Conservation (phyloP, 2,113 vertebrate genomes). For the Paracanthobrama guichenoti region DNA sequence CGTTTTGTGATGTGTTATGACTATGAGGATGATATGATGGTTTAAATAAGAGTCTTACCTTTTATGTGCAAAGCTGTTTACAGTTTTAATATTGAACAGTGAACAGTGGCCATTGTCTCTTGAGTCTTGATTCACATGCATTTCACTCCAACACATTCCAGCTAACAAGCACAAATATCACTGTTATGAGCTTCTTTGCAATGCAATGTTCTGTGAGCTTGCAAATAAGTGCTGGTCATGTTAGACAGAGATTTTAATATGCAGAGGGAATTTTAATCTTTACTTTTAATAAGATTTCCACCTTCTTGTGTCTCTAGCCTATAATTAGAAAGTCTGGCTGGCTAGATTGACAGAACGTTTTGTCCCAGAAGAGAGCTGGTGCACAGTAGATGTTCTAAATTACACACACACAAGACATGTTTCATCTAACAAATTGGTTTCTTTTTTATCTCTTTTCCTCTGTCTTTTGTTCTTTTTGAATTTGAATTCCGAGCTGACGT, state of each 20-base stretch:
- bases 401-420: conserved; percentile 71
- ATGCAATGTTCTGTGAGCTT: conserved; percentile 64
- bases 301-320: conserved; percentile 77
- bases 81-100: background rate
- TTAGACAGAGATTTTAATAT: conserved; percentile 68
- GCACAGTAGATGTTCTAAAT: conserved; percentile 73
- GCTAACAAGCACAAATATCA: too few relatives aligned
- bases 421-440: conserved; percentile 81
- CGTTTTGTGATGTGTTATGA: background rate
- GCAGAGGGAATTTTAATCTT: conserved; percentile 75
- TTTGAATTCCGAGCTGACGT: conserved; percentile 70
- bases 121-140: background rate
- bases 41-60: background rate
- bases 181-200: conserved; percentile 49
- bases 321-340: conserved; percentile 82
- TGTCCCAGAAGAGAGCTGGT: conserved; percentile 71
- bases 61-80: background rate
- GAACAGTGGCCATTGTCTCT: background rate
- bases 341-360: conserved; percentile 76
- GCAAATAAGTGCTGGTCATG: conserved; percentile 73
- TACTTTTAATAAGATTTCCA: conserved; percentile 82
- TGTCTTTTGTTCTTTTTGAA: conserved; percentile 64
- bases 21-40: conserved; percentile 7
- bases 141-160: conserved; percentile 18
- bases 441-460: conserved; percentile 61